Percentiles rank a stretch among this genome's conserved stretches.
These are phyloP conservation scores for Corythaixoides concolor DNA, from an alignment of 2,113 vertebrate species.

Conservation along the genomic window DNA sequence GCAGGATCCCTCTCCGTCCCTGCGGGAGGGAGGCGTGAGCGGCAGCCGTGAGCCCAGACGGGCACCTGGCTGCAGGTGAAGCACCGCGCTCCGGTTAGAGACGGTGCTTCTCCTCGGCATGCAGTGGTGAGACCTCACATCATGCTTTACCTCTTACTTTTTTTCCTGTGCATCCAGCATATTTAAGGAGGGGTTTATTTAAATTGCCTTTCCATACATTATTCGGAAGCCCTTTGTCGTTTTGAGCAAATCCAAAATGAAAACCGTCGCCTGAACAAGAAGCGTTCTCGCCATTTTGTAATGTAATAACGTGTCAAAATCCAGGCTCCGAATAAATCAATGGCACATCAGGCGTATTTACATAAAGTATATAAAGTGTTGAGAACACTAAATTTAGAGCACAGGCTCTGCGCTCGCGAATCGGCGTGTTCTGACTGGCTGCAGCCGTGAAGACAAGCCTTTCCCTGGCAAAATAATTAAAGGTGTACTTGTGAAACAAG, in stretches of 20 bases:
- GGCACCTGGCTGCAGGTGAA: not conserved
- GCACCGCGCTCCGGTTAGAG: accelerated
- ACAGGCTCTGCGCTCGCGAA: not conserved
- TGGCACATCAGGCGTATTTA: constrained; percentile 40
- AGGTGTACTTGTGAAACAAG: not conserved
- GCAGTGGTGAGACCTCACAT: accelerated
- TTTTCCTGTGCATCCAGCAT: not conserved
- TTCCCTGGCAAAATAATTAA: not conserved
- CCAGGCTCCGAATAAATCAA: not conserved
- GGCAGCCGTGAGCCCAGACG: not conserved
- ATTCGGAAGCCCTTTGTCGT: not conserved
- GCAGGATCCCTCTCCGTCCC: not conserved
- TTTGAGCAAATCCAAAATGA: not conserved
- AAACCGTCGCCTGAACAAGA: not conserved
- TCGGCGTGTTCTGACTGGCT: constrained; percentile 21
- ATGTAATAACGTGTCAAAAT: not conserved
- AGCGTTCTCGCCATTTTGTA: constrained; percentile 9
- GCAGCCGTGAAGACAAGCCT: not conserved
- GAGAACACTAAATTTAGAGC: constrained; percentile 50
- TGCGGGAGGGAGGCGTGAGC: accelerated
- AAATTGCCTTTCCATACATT: not conserved
- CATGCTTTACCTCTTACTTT: not conserved
- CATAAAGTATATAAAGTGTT: constrained; percentile 36
- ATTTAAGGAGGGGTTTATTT: not conserved
- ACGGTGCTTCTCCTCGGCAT: not conserved